Base-by-base conservation (phyloP, 2,888 invertebrate species). In the Suillia variegata region DNA sequence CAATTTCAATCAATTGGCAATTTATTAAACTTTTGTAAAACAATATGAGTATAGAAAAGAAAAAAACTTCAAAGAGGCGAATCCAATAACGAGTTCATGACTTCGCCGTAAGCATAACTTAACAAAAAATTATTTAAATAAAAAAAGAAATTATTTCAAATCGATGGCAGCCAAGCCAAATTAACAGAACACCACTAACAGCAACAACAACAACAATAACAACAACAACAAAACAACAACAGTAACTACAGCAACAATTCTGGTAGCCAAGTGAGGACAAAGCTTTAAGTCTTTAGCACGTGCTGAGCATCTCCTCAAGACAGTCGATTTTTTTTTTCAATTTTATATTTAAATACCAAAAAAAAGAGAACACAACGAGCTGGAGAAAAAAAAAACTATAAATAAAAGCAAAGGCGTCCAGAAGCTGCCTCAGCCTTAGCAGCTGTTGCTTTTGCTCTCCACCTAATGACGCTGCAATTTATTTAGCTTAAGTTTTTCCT, bases 401-500 rank as follows among this genome's bases (percentile, higher is more conserved):
- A 26, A 26, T n/a, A n/a, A n/a, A n/a, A 31, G 12, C 31, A 31
- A 38, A 38, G 15, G n/a, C 38, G 38, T n/a, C 12, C 38, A 4
- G 13, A 8, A 38, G 38, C 38, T 38, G 38, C n/a, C n/a, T n/a
- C n/a, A n/a, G n/a, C n/a, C n/a, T n/a, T n/a, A n/a, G n/a, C n/a
- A n/a, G n/a, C n/a, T n/a, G n/a, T n/a, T n/a, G n/a, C n/a, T n/a
- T n/a, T n/a, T n/a, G n/a, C n/a, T n/a, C n/a, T 38, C 38, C 15
- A 4, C 13, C 38, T 38, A 38, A 38, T 38, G 38, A n/a, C 38
- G 38, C n/a, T 38, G 38, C 38, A 38, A 38, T 38, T 38, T 38
- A 38, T 38, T 38, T 38, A 38, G 38, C 38, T 38, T 38, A 38
- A 38, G 38, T n/a, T 38, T n/a, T n/a, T n/a, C n/a, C n/a, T n/a